phyloP scores from a whole-genome alignment of 2,113 vertebrate species.

The Triplophysa siluroides region DNA sequence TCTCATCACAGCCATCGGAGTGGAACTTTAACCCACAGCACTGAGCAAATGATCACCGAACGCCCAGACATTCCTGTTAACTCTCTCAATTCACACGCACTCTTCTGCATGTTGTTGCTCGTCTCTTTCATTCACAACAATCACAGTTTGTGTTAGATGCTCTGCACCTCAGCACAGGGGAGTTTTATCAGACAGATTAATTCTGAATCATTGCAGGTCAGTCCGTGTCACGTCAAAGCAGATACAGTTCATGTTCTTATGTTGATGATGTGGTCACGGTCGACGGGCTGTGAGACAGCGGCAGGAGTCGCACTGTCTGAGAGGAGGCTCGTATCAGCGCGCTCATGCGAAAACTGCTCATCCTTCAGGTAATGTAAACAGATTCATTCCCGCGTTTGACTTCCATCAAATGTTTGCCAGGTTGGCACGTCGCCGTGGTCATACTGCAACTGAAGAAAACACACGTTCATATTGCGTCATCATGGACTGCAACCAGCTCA shows the following conservation, averaged over 20 bases:
- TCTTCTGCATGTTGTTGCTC: not conserved
- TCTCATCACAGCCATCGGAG: not conserved
- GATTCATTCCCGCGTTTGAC: constrained; percentile 1
- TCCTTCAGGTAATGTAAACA: constrained; percentile 50
- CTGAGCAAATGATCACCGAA: not conserved
- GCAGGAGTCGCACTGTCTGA: constrained; percentile 35
- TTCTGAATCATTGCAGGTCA: not conserved
- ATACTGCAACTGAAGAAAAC: not conserved
- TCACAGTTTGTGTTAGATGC: not conserved
- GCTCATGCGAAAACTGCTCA: constrained; percentile 40
- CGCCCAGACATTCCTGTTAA: not conserved
- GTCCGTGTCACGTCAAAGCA: constrained; percentile 52
- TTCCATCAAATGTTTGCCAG: not conserved
- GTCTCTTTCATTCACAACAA: not conserved
- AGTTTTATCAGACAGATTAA: constrained; percentile 60
- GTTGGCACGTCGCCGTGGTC: not conserved
- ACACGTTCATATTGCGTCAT: no score
- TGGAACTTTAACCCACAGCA: not conserved
- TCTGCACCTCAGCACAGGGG: constrained; percentile 45
- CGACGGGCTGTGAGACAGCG: constrained; percentile 45
- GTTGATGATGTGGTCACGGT: constrained; percentile 48
- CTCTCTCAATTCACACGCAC: not conserved
- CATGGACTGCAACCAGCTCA: no score
- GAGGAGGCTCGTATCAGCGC: constrained; percentile 31
- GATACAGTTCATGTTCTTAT: constrained; percentile 43